Percentiles rank a stretch among this genome's conserved stretches.
Conservation (phyloP, 2,888 invertebrate species). For the Dolichomitus sp. region DNA sequence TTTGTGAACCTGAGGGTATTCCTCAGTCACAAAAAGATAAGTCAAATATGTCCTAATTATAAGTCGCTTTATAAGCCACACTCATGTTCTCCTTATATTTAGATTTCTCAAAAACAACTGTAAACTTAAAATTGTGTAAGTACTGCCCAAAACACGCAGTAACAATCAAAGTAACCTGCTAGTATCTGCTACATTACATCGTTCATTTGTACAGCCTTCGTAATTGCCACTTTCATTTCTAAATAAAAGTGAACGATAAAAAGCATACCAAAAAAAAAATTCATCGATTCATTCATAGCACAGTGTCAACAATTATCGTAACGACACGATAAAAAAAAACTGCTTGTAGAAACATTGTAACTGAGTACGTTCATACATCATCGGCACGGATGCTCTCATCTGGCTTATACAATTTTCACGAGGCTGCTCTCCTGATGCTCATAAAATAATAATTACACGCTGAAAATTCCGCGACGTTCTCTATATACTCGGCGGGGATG, state of each 20-base stretch:
- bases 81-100: no score
- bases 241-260: background rate
- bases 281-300: background rate
- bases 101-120: no score
- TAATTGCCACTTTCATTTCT: background rate
- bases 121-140: no score
- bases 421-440: conserved; percentile 73
- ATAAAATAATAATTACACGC: conserved; percentile 82
- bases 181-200: no score
- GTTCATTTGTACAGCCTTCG: no score
- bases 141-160: no score
- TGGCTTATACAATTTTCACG: conserved; percentile 74
- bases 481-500: conserved; percentile 50
- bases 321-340: background rate
- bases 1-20: no score
- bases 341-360: conserved; percentile 24
- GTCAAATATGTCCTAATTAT: no score
- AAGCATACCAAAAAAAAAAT: background rate
- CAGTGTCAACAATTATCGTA: background rate
- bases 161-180: no score
- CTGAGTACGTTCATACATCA: conserved; percentile 29
- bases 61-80: no score
- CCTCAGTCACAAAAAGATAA: no score
- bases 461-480: conserved; percentile 73
- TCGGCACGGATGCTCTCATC: conserved; percentile 46